Base-by-base conservation (phyloP, 1,140 invertebrate genomes). In the Trichogramma pretiosum region DNA sequence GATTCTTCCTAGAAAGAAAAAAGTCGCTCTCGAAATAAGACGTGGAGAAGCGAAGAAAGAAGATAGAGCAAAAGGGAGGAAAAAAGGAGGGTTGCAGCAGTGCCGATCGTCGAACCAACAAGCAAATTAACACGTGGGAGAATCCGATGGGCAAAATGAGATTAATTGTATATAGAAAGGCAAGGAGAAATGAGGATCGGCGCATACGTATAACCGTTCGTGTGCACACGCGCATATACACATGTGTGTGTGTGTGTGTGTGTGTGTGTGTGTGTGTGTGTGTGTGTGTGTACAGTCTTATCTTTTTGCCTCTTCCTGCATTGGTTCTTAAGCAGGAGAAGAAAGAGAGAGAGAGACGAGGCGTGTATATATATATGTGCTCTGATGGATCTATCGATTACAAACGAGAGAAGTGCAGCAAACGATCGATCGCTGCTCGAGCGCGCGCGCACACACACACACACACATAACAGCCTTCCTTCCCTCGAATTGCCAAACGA, bases 101-200 rank as follows among this genome's bases (percentile, higher is more conserved):
- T n/a, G n/a, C n/a, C n/a, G n/a, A n/a, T n/a, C n/a, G n/a, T n/a
- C 64, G 64, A 69, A 71, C 67, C 68, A 71, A 70, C 66, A 71
- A 70, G 68, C 67, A 70, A 71, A 71, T 70, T 71, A 71, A 70
- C 68, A 70, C 67, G 66, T 64, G 61, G 62, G 64, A 64, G 62
- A 62, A 59, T 59, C 57, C 54, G 64, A 66, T 66, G 61, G 57
- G 54, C 54, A 58, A 67, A n/a, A 57, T 59, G 52, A 61, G 68
- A 71, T 70, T n/a, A 65, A 66, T 64, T 65, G 62, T 57, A n/a
- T n/a, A n/a, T n/a, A n/a, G n/a, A n/a, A n/a, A n/a, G n/a, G n/a
- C n/a, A n/a, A n/a, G n/a, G n/a, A n/a, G 62, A 58, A 52, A 50
- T 52, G 40, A 45, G 19, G 33, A 50, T 37, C 44, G 38, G 21